These are phyloP conservation scores for Tetraodon nigroviridis DNA, from an alignment of 2,113 vertebrate species.

Conservation along the genomic window DNA sequence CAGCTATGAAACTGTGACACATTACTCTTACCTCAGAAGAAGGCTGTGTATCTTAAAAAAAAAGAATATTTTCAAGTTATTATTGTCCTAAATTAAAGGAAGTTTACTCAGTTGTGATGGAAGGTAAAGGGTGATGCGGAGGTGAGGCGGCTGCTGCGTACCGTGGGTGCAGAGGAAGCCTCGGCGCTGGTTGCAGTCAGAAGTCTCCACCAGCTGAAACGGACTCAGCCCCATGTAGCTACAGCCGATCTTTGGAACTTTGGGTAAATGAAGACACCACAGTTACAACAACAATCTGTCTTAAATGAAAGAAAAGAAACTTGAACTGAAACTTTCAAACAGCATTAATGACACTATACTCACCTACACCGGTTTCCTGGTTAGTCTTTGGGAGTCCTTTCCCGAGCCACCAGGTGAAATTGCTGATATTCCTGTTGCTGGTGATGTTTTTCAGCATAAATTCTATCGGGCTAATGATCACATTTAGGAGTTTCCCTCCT, in stretches of 20 bases:
- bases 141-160: constrained; percentile 19
- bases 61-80: constrained; percentile 14
- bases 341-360: constrained; percentile 32
- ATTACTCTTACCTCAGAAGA: constrained; percentile 36
- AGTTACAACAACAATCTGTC: too few species aligned
- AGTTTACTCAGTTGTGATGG: neutral
- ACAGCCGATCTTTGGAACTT: constrained; percentile 33
- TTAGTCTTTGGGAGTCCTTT: constrained; percentile 7
- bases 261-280: too few species aligned
- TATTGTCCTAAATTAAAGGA: neutral
- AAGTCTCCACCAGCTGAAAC: constrained; percentile 45
- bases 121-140: neutral
- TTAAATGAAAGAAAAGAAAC: neutral
- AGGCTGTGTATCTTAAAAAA: constrained; percentile 30
- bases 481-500: constrained; percentile 63
- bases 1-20: neutral
- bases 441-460: constrained; percentile 39
- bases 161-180: constrained; percentile 65
- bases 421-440: neutral
- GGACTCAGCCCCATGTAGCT: constrained; percentile 59
- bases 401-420: constrained; percentile 71
- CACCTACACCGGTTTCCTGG: constrained; percentile 32
- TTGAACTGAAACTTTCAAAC: neutral
- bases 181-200: constrained; percentile 55
- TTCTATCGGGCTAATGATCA: constrained; percentile 29